Conservation (phyloP, 1,140 invertebrate genomes). For the Megathymus violae region DNA sequence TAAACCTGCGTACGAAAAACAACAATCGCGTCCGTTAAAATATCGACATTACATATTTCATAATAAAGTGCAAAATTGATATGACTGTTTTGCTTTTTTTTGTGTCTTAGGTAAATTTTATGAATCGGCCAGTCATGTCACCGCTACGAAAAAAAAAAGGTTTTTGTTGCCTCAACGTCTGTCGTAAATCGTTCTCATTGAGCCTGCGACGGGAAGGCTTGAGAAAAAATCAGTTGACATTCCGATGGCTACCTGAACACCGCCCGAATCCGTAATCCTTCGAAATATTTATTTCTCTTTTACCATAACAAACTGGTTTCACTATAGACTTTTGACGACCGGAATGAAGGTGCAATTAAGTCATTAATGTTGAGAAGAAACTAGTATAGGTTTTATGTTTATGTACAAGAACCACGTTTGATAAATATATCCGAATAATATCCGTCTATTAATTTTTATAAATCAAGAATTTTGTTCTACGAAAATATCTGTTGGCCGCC, state of each 20-base stretch:
- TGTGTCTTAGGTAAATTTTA: constrained; percentile 44
- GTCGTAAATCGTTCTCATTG: constrained; percentile 66
- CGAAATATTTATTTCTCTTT: neutral
- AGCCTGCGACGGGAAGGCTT: constrained; percentile 44
- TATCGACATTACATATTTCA: neutral
- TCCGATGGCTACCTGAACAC: constrained; percentile 52
- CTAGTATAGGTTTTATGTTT: no score
- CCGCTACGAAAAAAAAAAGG: constrained; percentile 41
- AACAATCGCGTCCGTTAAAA: constrained; percentile 10
- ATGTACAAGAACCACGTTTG: no score
- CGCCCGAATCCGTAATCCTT: constrained; percentile 35
- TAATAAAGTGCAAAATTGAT: constrained; percentile 26
- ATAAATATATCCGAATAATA: no score
- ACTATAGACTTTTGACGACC: no score
- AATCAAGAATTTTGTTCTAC: no score
- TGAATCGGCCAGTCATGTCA: constrained; percentile 46
- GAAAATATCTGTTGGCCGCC: no score
- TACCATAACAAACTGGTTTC: no score
- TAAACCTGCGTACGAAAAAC: constrained; percentile 45
- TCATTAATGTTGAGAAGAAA: constrained; percentile 6
- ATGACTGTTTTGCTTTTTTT: constrained; percentile 9
- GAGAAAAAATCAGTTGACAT: constrained; percentile 58
- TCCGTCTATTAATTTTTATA: no score
- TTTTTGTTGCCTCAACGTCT: constrained; percentile 68
- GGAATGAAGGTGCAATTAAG: constrained; percentile 23